Conservation (phyloP, 2,113 vertebrate species). For the Cathartes aura region DNA sequence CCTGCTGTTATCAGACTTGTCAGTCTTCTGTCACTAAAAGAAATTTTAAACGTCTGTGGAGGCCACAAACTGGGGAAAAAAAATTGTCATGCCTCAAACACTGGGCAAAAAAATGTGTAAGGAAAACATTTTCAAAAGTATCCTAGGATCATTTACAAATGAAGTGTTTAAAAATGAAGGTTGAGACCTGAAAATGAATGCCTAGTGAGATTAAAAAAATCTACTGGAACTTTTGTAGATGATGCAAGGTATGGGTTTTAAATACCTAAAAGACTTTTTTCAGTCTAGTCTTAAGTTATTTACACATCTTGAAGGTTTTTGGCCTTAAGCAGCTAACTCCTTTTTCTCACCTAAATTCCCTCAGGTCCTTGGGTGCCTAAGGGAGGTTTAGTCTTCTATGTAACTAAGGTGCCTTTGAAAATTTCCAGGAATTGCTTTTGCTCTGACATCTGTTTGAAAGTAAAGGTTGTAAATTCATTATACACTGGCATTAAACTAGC, state of each 20-base stretch:
- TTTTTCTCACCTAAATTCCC: neutral
- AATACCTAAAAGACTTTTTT: neutral
- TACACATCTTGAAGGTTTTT: neutral
- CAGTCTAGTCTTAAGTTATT: neutral
- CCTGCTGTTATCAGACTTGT: conserved; percentile 3
- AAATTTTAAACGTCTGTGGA: conserved; percentile 7
- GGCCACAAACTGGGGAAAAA: neutral
- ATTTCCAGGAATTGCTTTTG: neutral
- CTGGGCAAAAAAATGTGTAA: neutral
- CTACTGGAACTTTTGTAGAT: neutral
- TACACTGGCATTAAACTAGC: neutral
- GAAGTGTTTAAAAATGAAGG: neutral
- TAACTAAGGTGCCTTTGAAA: neutral
- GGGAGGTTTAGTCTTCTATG: neutral
- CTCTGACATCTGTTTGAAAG: neutral
- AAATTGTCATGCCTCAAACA: neutral
- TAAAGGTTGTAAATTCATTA: neutral
- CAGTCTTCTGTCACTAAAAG: neutral
- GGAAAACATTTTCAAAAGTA: neutral
- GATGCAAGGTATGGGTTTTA: neutral
- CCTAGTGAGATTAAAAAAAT: neutral
- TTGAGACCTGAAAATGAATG: neutral
- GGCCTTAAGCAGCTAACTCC: neutral
- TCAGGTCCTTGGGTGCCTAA: neutral
- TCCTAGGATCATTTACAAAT: neutral